Conservation (phyloP, 2,888 invertebrate genomes). For the Andrena chrysosceles region DNA sequence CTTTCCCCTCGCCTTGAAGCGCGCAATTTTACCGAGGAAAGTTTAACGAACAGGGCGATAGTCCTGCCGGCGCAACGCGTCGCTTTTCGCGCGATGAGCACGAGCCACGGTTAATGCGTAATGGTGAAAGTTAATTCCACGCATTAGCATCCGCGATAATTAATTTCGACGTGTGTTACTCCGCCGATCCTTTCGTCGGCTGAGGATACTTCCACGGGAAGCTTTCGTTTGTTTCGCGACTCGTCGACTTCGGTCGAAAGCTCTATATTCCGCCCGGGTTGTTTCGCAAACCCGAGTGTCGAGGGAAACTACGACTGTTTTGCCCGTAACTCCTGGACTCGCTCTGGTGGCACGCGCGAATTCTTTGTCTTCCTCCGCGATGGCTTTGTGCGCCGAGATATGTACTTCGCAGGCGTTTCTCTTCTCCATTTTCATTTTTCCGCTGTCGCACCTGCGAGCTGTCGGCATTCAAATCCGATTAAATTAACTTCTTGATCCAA, state of each 20-base stretch:
- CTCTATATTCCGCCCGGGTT: neutral
- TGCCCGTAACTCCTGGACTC: conserved; percentile 28
- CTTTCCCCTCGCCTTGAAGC: no score
- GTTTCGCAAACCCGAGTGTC: conserved; percentile 17
- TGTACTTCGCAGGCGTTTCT: neutral
- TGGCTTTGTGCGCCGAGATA: neutral
- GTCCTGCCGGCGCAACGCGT: neutral
- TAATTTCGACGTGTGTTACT: neutral
- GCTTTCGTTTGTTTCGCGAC: neutral
- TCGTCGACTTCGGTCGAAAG: neutral
- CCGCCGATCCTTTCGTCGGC: conserved; percentile 5
- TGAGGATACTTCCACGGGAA: conserved; percentile 2
- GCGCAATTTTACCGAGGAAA: neutral
- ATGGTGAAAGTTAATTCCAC: conserved; percentile 21
- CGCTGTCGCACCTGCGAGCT: neutral
- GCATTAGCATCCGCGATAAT: conserved; percentile 7
- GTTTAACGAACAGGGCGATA: neutral
- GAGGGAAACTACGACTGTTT: conserved; percentile 37
- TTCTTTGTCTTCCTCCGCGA: conserved; percentile 52
- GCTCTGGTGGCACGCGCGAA: conserved; percentile 19
- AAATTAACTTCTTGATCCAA: neutral
- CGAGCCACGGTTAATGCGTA: conserved; percentile 12
- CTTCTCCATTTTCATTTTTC: neutral
- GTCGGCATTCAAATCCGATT: neutral
- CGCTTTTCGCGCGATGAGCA: conserved; percentile 1